Base-by-base conservation (phyloP, 2,113 vertebrate genomes). In the Arizona elegans region DNA sequence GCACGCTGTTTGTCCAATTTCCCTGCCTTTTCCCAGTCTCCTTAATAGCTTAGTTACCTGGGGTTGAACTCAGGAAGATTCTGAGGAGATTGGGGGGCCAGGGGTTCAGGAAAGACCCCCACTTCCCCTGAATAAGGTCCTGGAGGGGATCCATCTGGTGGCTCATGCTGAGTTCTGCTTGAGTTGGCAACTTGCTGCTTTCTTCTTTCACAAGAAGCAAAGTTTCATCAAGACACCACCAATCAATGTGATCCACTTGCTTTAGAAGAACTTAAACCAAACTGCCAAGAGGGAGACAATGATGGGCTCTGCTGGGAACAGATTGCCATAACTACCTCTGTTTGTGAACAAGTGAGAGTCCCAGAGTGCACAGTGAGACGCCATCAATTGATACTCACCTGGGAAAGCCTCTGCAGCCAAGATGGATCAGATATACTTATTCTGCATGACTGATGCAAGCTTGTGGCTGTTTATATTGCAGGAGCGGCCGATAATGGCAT, bases 41-140 rank as follows among this genome's bases (percentile, higher is more conserved):
- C 8, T 56, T 90, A 29, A 4, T 55, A 59, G 87, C 50, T 91
- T 33, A 52, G 95, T 98, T 96, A 99, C 98, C 98, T 97, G 98
- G 96, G 0, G 95, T 92, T 90, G 98, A 98, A 96, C 98, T 98
- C 97, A 98, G 93, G 96, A 98, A 98, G 55, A 98, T 95, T 86
- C 95, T 47, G 94, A 98, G 96, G 1, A 97, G 96, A 54, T 96
- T 98, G 96, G 97, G 96, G 0, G 86, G 91, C 21, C 96, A 95
- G 5, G 95, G 96, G 6, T 3, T 89, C 0, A 94, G 96, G 12
- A 95, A 85, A 54, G 93, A 90, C 52, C 90, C 81, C 50, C 92
- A 62, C 94, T 94, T 96, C 17, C 97, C 96, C 11, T 29, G 53
- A 87, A 97, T 96, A 5, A 96, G 94, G 55, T 95, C 75, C 8